Conservation (phyloP, 2,113 vertebrate species). For the Plecotus auritus region DNA sequence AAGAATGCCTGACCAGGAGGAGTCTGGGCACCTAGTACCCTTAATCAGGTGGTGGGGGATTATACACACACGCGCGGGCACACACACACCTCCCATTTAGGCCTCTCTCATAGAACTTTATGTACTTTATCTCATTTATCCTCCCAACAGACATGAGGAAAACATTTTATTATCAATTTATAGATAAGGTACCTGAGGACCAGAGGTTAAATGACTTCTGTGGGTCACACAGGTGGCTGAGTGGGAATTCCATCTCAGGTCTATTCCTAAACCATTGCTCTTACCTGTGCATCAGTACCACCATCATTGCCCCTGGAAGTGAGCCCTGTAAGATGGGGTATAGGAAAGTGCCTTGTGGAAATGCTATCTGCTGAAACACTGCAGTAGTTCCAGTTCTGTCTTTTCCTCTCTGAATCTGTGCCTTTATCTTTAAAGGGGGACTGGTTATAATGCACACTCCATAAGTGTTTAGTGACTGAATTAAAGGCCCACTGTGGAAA, state of each 20-base stretch:
- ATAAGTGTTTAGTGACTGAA: not conserved
- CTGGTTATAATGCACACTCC: not conserved
- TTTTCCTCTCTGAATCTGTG: not conserved
- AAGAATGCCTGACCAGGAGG: not conserved
- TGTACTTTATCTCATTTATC: not conserved
- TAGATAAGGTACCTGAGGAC: not conserved
- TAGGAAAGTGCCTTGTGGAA: not conserved
- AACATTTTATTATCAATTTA: constrained; percentile 29
- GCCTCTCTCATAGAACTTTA: not conserved
- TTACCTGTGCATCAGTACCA: not conserved
- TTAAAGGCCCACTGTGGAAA: not conserved
- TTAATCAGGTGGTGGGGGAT: not conserved
- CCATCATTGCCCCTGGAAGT: not conserved
- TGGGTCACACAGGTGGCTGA: not conserved
- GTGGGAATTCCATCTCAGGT: not conserved
- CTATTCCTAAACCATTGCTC: not conserved
- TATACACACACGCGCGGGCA: not conserved
- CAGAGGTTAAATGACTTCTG: not conserved
- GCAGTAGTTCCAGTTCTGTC: not conserved
- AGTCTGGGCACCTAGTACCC: not conserved
- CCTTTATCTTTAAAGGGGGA: not conserved
- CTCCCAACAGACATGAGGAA: not conserved
- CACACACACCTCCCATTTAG: not conserved
- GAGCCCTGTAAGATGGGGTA: not conserved
- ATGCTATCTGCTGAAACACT: not conserved